Conservation (phyloP, 2,113 vertebrate genomes). For the Pungitius pungitius region DNA sequence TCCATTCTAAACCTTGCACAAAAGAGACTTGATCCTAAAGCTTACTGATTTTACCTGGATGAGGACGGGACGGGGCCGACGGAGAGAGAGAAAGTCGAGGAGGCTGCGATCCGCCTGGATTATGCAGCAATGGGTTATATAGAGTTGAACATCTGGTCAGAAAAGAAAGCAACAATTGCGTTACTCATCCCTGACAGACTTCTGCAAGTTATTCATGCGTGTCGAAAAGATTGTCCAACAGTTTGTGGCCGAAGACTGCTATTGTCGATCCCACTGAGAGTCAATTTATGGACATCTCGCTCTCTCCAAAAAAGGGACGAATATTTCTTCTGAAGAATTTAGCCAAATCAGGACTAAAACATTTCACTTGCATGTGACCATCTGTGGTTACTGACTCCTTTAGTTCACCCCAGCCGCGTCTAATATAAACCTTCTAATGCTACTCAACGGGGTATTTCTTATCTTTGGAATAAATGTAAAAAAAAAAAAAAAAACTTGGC, state of each 20-base stretch:
- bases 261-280: slow-evolving; percentile 2
- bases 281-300: slow-evolving; percentile 15
- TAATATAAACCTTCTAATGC: neutral
- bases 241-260: neutral
- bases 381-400: neutral
- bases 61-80: slow-evolving; percentile 6
- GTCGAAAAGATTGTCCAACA: slow-evolving; percentile 1
- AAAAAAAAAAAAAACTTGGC: too few relatives aligned
- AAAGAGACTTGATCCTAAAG: slow-evolving; percentile 5
- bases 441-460: neutral
- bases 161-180: slow-evolving; percentile 52
- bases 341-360: slow-evolving; percentile 7
- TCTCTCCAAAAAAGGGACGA: too few relatives aligned
- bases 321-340: neutral
- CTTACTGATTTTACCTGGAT: slow-evolving; percentile 11
- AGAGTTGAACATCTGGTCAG: slow-evolving; percentile 72
- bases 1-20: neutral
- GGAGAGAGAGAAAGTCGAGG: slow-evolving; percentile 3
- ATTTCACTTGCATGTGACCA: neutral
- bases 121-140: slow-evolving; percentile 48
- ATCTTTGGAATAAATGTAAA: neutral
- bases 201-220: slow-evolving; percentile 2
- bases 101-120: slow-evolving; percentile 44
- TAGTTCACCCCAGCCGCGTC: neutral
- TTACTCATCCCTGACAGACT: slow-evolving; percentile 56